Percentiles rank a stretch among this genome's conserved stretches.
Evolutionary conservation across 2,113 vertebrate genomes (phyloP).

Genomic region (Epinephelus cyanopodus): DNA sequence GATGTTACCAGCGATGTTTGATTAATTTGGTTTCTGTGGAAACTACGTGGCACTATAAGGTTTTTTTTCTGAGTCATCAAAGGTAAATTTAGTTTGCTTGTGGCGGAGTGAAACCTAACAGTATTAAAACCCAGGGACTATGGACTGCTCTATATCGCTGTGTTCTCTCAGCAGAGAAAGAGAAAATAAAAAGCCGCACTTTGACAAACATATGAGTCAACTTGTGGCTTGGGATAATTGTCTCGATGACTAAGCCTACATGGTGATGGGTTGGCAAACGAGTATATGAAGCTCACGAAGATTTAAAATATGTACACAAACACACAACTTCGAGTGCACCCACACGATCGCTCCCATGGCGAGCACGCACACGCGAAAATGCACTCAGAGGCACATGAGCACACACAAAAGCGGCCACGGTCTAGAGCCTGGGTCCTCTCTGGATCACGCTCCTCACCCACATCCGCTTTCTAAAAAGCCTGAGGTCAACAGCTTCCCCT

Average conservation of each 20-base stretch:
- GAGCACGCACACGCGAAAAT: background rate
- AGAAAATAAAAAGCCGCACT: constrained; percentile 61
- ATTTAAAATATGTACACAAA: constrained; percentile 60
- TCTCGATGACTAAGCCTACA: constrained; percentile 79
- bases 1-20: constrained; percentile 16
- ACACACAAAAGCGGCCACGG: constrained; percentile 32
- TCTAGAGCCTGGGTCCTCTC: constrained; percentile 45
- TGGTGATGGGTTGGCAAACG: constrained; percentile 58
- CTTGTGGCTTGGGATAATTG: constrained; percentile 81
- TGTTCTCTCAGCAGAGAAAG: constrained; percentile 37
- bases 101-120: constrained; percentile 38
- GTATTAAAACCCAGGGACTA: constrained; percentile 22
- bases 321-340: constrained; percentile 37
- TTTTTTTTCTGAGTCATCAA: constrained; percentile 44
- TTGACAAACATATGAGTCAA: constrained; percentile 86
- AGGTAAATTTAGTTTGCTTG: constrained; percentile 43
- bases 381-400: constrained; percentile 19
- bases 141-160: constrained; percentile 7
- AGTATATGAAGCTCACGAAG: constrained; percentile 51
- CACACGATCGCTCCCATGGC: constrained; percentile 25
- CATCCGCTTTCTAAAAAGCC: constrained; percentile 81
- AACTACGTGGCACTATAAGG: constrained; percentile 21
- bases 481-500: constrained; percentile 80
- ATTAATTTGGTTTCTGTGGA: constrained; percentile 44
- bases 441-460: constrained; percentile 67